These are phyloP conservation scores for Carduelis carduelis DNA, from an alignment of 2,797 vertebrate species.

Conservation along the genomic window DNA sequence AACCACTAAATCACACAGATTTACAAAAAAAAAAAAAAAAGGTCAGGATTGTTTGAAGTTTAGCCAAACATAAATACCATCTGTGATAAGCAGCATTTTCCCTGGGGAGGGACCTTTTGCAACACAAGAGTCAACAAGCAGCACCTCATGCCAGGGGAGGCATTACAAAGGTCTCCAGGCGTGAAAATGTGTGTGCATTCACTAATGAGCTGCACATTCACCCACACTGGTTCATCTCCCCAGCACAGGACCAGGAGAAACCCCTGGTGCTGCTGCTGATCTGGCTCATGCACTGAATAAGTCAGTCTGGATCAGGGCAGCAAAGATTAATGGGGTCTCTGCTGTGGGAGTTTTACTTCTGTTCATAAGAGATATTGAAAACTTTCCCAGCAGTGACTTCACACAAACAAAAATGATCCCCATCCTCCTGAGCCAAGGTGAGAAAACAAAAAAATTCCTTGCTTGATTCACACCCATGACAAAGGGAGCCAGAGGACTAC, in stretches of 20 bases:
- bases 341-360: conserved; percentile 2
- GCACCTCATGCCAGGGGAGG: neutral
- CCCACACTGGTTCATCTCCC: neutral
- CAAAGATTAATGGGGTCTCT: conserved; percentile 36
- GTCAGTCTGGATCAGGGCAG: conserved; percentile 34
- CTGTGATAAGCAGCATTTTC: conserved; percentile 26
- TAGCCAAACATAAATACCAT: conserved; percentile 65
- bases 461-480: neutral
- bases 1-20: neutral
- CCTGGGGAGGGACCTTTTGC: conserved; percentile 55
- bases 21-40: conserved; percentile 10
- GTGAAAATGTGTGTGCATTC: neutral
- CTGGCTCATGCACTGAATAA: conserved; percentile 8
- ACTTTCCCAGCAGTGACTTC: neutral
- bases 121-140: conserved; percentile 10
- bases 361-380: neutral
- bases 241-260: neutral
- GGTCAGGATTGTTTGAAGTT: conserved; percentile 64
- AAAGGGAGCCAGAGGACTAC: neutral
- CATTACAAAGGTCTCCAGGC: neutral
- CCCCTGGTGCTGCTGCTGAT: conserved; percentile 8
- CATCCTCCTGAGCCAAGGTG: neutral
- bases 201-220: neutral
- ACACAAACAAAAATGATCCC: neutral
- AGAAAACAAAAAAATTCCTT: neutral